Evolutionary conservation across 2,888 invertebrate genomes (phyloP).

Genomic region (Prenolepis imparis): DNA sequence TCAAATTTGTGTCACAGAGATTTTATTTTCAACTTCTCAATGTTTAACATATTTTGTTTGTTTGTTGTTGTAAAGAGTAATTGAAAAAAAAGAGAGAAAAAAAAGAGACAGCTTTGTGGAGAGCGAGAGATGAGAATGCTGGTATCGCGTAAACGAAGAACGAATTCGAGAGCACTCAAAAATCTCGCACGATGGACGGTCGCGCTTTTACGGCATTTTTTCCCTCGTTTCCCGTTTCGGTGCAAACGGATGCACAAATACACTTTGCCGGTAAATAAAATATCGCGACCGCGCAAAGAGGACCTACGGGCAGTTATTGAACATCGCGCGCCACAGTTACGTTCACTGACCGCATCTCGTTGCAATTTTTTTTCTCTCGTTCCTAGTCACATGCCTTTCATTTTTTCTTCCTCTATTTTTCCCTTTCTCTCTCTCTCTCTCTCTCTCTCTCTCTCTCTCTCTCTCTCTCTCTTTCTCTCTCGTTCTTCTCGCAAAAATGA

Average conservation of each 20-base stretch:
- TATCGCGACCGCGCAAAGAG: constrained; percentile 74
- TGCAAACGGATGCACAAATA: constrained; percentile 60
- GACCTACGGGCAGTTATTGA: constrained; percentile 75
- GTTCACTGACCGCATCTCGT: constrained; percentile 29
- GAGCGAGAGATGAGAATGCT: constrained; percentile 2
- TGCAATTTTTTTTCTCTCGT: constrained; percentile 5
- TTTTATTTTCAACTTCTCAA: background rate
- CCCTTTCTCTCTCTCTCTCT: background rate
- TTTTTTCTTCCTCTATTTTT: background rate
- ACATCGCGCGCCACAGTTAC: constrained; percentile 68
- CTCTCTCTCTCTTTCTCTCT: background rate
- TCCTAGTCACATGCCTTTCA: background rate
- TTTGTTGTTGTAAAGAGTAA: background rate
- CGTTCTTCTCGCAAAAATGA: constrained; percentile 15
- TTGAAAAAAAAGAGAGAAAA: background rate
- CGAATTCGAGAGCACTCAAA: constrained; percentile 39
- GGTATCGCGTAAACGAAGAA: constrained; percentile 16
- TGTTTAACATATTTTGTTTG: constrained; percentile 3
- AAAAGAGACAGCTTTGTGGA: background rate
- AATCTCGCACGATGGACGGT: constrained; percentile 19
- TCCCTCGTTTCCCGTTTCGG: constrained; percentile 33
- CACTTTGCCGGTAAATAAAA: constrained; percentile 77
- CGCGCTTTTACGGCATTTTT: constrained; percentile 50
- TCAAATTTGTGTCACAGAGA: background rate
- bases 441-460: too few relatives aligned